These are phyloP conservation scores for Tetragnatha montana DNA, from an alignment of 2,888 invertebrate species.

Conservation along the genomic window DNA sequence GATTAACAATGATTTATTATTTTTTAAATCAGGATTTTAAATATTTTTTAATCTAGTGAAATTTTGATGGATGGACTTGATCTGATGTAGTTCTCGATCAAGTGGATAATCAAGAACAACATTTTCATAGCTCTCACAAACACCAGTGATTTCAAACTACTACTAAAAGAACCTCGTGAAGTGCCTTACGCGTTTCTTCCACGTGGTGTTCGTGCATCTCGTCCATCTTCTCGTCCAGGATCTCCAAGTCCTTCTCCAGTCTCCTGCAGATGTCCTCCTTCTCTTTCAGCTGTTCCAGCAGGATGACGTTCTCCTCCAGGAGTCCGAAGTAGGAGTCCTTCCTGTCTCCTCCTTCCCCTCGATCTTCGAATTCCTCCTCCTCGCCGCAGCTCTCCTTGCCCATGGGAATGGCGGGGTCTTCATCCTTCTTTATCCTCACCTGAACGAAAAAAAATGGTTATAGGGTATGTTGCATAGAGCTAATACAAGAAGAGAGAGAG, in stretches of 20 bases:
- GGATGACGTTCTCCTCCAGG: slow-evolving; percentile 78
- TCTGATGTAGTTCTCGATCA: background rate
- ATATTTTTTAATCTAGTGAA: background rate
- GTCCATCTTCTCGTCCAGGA: slow-evolving; percentile 75
- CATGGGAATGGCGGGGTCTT: background rate
- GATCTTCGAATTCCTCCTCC: slow-evolving; percentile 28
- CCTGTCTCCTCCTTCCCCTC: slow-evolving; percentile 71
- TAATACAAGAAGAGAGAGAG: no score
- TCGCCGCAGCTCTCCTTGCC: slow-evolving; percentile 29
- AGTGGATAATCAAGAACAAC: background rate
- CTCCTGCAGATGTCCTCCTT: slow-evolving; percentile 77
- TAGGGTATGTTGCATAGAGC: no score
- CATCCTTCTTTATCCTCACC: background rate
- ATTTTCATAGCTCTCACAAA: background rate
- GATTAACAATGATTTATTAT: no score
- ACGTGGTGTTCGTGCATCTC: slow-evolving; percentile 72
- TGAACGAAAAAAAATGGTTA: background rate
- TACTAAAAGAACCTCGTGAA: background rate
- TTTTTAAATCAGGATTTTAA: no score
- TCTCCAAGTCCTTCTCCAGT: slow-evolving; percentile 75
- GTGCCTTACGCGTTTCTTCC: slow-evolving; percentile 72
- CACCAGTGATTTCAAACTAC: background rate
- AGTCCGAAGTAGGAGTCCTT: slow-evolving; percentile 77
- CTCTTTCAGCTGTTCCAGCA: slow-evolving; percentile 77
- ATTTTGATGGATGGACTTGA: background rate